These are phyloP conservation scores for Emydoidea blandingii DNA, from an alignment of 2,797 vertebrate species.

Conservation along the genomic window DNA sequence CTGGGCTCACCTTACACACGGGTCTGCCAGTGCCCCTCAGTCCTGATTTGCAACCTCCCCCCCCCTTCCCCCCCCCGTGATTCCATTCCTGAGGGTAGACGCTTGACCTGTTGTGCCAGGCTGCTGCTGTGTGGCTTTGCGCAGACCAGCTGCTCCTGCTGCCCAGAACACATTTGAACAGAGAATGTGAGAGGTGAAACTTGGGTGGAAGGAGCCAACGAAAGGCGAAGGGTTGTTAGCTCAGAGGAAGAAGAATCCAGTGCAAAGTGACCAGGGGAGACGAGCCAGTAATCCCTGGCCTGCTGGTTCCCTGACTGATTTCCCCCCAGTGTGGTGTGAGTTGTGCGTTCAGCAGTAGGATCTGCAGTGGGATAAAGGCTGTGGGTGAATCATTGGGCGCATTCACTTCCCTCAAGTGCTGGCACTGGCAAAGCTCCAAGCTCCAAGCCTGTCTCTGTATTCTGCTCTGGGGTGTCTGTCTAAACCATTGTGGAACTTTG, in stretches of 20 bases:
- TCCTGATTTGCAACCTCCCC: not conserved
- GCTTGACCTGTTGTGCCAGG: not conserved
- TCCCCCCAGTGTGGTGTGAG: not conserved
- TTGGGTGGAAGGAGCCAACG: not conserved
- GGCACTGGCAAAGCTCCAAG: no score
- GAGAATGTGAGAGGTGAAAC: not conserved
- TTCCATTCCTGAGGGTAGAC: no score
- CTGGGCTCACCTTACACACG: not conserved
- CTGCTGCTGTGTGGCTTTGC: not conserved
- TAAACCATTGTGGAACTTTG: no score
- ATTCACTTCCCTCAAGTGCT: no score
- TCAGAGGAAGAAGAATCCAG: not conserved
- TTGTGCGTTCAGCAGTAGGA: not conserved
- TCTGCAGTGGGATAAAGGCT: not conserved
- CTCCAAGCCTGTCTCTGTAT: no score
- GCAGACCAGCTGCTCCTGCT: no score
- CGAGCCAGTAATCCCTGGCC: not conserved
- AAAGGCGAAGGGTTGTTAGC: not conserved
- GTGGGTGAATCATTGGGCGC: no score
- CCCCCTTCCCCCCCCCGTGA: fast-evolving
- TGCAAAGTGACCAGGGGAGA: not conserved
- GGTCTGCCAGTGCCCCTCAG: not conserved
- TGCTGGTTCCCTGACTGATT: not conserved
- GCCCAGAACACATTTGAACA: no score
- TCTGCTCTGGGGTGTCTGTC: not conserved